A percentile compares a stretch with the other conserved stretches of the same genome.
Evolutionary conservation across 2,113 vertebrate species (phyloP).

Genomic region (Athene noctua): DNA sequence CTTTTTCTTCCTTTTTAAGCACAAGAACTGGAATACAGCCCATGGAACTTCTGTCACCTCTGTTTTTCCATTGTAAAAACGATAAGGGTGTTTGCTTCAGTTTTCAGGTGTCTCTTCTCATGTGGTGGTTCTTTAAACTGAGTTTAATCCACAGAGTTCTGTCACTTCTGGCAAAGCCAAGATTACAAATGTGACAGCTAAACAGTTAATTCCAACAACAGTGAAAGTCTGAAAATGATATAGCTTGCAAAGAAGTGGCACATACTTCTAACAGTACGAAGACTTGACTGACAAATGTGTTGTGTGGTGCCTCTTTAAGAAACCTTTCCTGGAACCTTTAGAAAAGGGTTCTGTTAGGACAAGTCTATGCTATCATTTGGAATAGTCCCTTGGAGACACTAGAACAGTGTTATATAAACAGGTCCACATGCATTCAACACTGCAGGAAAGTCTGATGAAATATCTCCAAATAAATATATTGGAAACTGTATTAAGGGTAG

Average conservation of each 20-base stretch:
- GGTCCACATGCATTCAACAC: neutral
- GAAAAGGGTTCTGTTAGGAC: neutral
- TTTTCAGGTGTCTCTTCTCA: neutral
- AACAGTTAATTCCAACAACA: neutral
- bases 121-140: neutral
- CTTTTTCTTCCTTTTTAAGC: neutral
- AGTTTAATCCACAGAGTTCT: neutral
- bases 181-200: neutral
- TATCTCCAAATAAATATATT: neutral
- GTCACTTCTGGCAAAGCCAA: neutral
- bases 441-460: neutral
- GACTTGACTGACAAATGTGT: neutral
- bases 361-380: neutral
- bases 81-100: neutral
- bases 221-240: neutral
- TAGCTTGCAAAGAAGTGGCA: neutral
- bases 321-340: neutral
- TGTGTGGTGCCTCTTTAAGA: neutral
- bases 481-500: neutral
- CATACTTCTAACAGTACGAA: neutral
- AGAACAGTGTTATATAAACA: neutral
- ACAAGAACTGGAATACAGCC: neutral
- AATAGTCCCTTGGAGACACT: neutral
- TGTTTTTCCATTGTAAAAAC: neutral
- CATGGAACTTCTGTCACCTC: neutral